These are phyloP conservation scores for Anguilla marmorata DNA, from an alignment of 2,797 vertebrate species.

Conservation along the genomic window DNA sequence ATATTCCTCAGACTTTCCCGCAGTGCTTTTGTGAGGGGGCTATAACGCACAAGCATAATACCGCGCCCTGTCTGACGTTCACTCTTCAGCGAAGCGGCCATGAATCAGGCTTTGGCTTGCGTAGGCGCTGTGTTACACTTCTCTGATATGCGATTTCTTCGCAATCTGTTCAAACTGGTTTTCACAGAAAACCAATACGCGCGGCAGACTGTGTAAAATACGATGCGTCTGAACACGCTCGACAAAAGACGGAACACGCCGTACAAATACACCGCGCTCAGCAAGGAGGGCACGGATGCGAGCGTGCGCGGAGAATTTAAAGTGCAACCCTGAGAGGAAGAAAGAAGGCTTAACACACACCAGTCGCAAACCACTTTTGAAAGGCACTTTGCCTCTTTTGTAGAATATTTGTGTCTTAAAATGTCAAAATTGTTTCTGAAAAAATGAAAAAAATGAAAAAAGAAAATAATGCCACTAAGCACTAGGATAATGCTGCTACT, in stretches of 20 bases:
- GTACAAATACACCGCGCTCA: background rate
- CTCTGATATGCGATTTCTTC: background rate
- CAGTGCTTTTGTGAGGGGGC: background rate
- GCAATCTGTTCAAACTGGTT: constrained; percentile 10
- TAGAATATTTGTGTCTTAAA: background rate
- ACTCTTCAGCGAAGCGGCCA: background rate
- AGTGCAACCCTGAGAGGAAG: background rate
- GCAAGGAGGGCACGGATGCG: background rate
- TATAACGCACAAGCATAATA: background rate
- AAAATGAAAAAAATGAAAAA: background rate
- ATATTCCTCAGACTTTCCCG: background rate
- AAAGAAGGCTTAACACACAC: background rate
- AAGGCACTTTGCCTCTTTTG: background rate
- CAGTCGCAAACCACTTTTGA: background rate
- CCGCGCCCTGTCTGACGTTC: background rate
- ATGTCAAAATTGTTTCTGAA: background rate
- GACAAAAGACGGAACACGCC: background rate
- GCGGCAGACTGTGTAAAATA: background rate
- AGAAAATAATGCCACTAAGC: background rate
- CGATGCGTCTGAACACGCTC: background rate
- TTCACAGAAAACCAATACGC: background rate
- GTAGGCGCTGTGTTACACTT: background rate
- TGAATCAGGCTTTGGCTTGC: background rate
- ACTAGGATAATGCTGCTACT: background rate
- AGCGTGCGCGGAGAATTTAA: background rate